These are phyloP conservation scores for Phortica okadai DNA, from an alignment of 2,888 invertebrate species.

Conservation along the genomic window DNA sequence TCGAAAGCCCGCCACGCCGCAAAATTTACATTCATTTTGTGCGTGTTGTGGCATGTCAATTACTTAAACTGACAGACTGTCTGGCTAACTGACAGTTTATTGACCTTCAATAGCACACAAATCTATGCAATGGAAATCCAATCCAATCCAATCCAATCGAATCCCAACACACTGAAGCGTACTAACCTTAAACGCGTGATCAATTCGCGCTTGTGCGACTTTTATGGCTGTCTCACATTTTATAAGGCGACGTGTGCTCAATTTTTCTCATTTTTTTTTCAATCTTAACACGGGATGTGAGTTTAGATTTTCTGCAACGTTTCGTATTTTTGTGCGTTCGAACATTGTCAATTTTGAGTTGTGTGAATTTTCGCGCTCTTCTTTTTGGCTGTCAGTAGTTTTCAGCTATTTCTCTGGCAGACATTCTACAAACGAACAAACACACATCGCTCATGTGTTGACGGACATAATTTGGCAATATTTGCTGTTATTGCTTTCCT, in stretches of 20 bases:
- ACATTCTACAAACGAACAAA: too few relatives aligned
- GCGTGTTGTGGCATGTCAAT: conserved; percentile 19
- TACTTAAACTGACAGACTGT: conserved; percentile 4
- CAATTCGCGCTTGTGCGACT: neutral
- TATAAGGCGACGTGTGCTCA: conserved; percentile 9
- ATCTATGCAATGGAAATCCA: neutral
- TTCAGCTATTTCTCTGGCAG: too few relatives aligned
- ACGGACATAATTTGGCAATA: neutral
- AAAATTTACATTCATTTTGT: neutral
- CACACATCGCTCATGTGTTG: neutral
- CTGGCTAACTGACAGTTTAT: conserved; percentile 12
- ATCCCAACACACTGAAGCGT: neutral
- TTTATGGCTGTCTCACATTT: conserved; percentile 4
- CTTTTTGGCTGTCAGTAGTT: too few relatives aligned
- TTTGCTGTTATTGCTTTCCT: neutral
- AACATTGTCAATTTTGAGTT: too few relatives aligned
- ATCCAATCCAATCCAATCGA: neutral
- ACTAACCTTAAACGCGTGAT: conserved; percentile 23
- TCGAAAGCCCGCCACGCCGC: too few relatives aligned
- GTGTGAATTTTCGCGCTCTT: too few relatives aligned
- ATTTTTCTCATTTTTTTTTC: neutral
- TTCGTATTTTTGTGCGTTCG: too few relatives aligned
- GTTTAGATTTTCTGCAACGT: too few relatives aligned
- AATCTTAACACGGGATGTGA: too few relatives aligned
- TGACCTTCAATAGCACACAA: conserved; percentile 23